Percentiles rank a stretch among this genome's conserved stretches.
phyloP scores from a whole-genome alignment of 2,113 vertebrate species.

The Pogona vitticeps region DNA sequence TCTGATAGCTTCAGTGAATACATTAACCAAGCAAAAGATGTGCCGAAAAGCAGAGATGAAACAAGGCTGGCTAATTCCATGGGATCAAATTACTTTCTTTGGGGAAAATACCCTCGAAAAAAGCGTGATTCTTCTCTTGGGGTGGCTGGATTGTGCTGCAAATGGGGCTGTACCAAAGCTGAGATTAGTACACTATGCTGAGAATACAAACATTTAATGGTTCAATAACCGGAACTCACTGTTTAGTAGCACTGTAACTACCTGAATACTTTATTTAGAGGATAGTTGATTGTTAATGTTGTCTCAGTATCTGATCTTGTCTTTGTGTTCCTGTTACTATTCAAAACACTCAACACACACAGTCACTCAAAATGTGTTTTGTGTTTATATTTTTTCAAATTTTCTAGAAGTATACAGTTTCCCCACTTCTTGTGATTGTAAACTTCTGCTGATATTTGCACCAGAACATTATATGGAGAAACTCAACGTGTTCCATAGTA shows the following conservation, averaged over 20 bases:
- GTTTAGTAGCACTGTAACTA: constrained; percentile 32
- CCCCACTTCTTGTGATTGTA: constrained; percentile 37
- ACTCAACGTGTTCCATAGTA: neutral
- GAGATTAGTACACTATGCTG: constrained; percentile 89
- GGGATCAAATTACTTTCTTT: constrained; percentile 48
- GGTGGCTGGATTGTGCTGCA: constrained; percentile 87
- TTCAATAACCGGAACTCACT: constrained; percentile 44
- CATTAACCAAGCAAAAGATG: constrained; percentile 47
- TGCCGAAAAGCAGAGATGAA: constrained; percentile 43
- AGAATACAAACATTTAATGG: constrained; percentile 54
- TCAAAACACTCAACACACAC: neutral
- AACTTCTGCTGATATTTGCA: constrained; percentile 28
- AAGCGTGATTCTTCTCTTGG: constrained; percentile 84
- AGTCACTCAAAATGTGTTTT: constrained; percentile 27
- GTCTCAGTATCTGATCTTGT: constrained; percentile 33
- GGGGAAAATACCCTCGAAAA: constrained; percentile 68
- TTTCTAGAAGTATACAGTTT: constrained; percentile 26
- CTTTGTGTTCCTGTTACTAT: constrained; percentile 8
- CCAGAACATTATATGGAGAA: constrained; percentile 38
- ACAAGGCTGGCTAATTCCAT: neutral
- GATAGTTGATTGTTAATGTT: constrained; percentile 45
- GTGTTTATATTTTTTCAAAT: constrained; percentile 42
- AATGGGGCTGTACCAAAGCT: constrained; percentile 87
- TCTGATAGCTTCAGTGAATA: constrained; percentile 50
- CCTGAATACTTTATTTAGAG: constrained; percentile 29